Evolutionary conservation across 2,113 vertebrate species (phyloP), one percentile per base, ranked within the genome.

Genomic region (Cheilinus undulatus): DNA sequence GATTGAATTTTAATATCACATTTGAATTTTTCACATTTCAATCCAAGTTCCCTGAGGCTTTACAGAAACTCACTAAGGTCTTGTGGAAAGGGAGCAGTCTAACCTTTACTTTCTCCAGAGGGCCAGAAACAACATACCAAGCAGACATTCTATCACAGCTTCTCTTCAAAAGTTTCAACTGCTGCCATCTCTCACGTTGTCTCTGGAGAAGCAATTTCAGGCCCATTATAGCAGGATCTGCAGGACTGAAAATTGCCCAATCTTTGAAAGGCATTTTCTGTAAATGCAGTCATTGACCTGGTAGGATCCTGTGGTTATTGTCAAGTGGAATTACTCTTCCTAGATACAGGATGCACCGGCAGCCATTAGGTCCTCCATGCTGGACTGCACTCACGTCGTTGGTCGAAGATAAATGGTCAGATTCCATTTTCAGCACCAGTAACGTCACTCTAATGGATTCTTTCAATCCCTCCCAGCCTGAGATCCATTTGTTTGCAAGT

Each of bases 401-500:
- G 61, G 38, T 67, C 24, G 34, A 36, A 84, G 78, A 86, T 82
- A 80, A 82, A 86, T 49, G 82, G 66, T 69, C 73, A 62, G 59
- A 69, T 71, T 76, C 62, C 62, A 38, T 49, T 76, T 73, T 64
- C 61, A 50, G 70, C 58, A 20, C 2, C 30, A 24, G 56, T 54
- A 60, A 66, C 38, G 34, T 71, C 73, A 65, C 72, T 84, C 82
- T 80, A 80, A 91, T 86, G 78, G 78, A 85, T 66, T 38, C 60
- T 43, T 83, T 52, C 78, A 72, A 77, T 87, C 89, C 80, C 69
- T 78, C 46, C 50, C 42, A 26, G 73, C 42, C 56, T 51, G 56
- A 22, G 68, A 86, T 77, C 62, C 67, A 85, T 90, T 90, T 86
- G 76, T 89, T 86, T 87, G 78, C 75, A 56, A 84, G 76, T 66